Conservation (phyloP, 2,113 vertebrate species). For the Brienomyrus brachyistius region DNA sequence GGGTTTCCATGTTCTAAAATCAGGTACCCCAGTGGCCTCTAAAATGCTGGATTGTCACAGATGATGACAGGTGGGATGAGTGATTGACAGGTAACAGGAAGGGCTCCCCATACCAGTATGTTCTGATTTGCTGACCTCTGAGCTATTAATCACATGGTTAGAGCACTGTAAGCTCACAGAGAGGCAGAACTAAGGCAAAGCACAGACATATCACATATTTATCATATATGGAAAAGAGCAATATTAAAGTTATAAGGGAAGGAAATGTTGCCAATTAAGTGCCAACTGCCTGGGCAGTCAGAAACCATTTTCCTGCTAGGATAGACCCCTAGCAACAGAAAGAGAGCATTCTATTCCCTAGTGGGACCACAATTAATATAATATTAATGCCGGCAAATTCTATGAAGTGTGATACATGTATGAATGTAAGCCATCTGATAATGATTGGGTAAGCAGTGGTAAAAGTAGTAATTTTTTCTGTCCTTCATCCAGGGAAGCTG, state of each 20-base stretch:
- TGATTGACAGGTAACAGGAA: slow-evolving; percentile 2
- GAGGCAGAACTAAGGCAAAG: not conserved
- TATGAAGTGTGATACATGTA: too few relatives aligned
- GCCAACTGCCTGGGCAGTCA: not conserved
- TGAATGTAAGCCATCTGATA: too few relatives aligned
- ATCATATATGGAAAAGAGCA: not conserved
- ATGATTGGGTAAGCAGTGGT: too few relatives aligned
- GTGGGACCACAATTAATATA: not conserved
- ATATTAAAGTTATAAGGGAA: not conserved
- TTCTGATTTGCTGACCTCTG: not conserved
- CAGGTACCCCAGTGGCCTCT: not conserved
- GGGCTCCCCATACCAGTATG: not conserved
- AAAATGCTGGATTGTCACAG: not conserved
- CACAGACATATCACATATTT: not conserved
- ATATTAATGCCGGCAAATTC: too few relatives aligned
- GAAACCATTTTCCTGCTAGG: not conserved
- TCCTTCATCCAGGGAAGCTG: too few relatives aligned
- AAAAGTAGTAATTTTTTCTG: too few relatives aligned
- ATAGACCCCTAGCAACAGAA: not conserved
- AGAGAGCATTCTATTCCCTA: not conserved
- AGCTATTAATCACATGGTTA: not conserved
- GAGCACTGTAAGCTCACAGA: not conserved
- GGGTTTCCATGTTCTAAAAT: not conserved
- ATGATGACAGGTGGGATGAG: not conserved
- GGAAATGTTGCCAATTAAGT: not conserved